phyloP scores from a whole-genome alignment of 2,888 invertebrate species.

The Thumatha senex region DNA sequence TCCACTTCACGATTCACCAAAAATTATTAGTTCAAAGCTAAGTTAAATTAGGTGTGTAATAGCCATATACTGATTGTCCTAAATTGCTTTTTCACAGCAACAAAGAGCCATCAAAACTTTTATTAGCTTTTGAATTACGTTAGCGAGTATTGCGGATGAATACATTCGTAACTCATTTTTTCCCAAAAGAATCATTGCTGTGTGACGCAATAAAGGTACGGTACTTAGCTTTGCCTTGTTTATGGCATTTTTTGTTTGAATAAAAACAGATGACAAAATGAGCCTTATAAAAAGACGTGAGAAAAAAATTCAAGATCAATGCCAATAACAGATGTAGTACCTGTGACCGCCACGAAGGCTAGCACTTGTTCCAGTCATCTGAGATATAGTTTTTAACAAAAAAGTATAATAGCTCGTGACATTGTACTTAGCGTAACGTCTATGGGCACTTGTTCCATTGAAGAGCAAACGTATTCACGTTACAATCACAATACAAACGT shows the following conservation, averaged over 20 bases:
- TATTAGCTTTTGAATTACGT: conserved; percentile 46
- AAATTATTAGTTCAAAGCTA: conserved; percentile 34
- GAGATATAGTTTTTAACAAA: conserved; percentile 22
- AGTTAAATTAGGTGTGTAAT: conserved; percentile 42
- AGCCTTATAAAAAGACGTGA: conserved; percentile 43
- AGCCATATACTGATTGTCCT: conserved; percentile 41
- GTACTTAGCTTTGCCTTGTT: conserved; percentile 42
- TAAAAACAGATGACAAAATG: conserved; percentile 53
- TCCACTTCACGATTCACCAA: conserved; percentile 13
- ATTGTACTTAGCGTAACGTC: conserved; percentile 17
- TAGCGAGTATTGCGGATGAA: conserved; percentile 42
- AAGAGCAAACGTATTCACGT: conserved; percentile 8
- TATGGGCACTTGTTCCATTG: conserved; percentile 9
- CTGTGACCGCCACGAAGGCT: conserved; percentile 53
- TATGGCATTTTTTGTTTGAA: conserved; percentile 43
- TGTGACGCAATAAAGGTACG: conserved; percentile 51
- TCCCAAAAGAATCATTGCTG: conserved; percentile 47
- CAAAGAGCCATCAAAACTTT: conserved; percentile 41
- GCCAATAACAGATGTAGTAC: conserved; percentile 61
- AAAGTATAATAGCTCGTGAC: conserved; percentile 31
- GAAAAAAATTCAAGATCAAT: conserved; percentile 75
- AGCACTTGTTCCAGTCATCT: conserved; percentile 18
- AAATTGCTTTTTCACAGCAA: conserved; percentile 42
- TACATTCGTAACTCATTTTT: conserved; percentile 47
- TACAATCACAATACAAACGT: too few species aligned